These are phyloP conservation scores for Bucco capensis DNA, from an alignment of 2,113 vertebrate genomes.

Conservation along the genomic window DNA sequence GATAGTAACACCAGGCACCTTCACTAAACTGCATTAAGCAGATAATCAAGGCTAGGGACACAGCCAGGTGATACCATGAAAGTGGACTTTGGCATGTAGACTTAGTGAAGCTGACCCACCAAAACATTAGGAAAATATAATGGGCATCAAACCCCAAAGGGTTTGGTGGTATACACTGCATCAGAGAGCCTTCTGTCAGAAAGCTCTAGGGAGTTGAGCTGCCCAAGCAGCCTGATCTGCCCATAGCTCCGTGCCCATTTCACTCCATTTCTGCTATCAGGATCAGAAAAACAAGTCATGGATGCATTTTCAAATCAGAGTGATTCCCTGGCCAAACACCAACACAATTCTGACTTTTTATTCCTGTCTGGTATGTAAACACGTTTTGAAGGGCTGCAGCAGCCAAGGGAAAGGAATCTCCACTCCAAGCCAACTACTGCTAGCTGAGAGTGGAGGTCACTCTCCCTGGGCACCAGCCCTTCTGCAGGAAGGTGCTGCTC, in stretches of 20 bases:
- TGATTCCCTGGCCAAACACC: background rate
- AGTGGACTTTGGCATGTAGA: rapidly evolving
- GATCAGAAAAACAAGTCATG: background rate
- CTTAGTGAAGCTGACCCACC: background rate
- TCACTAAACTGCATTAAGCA: background rate
- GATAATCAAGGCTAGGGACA: background rate
- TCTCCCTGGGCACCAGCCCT: rapidly evolving
- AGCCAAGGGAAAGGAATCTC: background rate
- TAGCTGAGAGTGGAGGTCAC: background rate
- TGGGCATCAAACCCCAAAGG: rapidly evolving
- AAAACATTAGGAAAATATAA: background rate
- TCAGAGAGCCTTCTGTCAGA: rapidly evolving
- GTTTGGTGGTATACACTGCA: rapidly evolving
- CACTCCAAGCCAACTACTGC: background rate
- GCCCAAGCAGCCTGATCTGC: background rate
- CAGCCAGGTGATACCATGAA: background rate
- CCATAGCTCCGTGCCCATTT: rapidly evolving
- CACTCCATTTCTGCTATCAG: background rate
- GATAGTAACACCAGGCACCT: background rate
- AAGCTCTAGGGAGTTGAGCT: background rate
- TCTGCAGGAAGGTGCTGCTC: background rate
- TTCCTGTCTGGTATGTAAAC: background rate
- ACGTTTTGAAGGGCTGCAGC: background rate
- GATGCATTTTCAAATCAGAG: background rate
- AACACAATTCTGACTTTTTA: background rate